A percentile compares a stretch with the other conserved stretches of the same genome.
phyloP scores from a whole-genome alignment of 2,113 vertebrate genomes.

The Craseonycteris thonglongyai region DNA sequence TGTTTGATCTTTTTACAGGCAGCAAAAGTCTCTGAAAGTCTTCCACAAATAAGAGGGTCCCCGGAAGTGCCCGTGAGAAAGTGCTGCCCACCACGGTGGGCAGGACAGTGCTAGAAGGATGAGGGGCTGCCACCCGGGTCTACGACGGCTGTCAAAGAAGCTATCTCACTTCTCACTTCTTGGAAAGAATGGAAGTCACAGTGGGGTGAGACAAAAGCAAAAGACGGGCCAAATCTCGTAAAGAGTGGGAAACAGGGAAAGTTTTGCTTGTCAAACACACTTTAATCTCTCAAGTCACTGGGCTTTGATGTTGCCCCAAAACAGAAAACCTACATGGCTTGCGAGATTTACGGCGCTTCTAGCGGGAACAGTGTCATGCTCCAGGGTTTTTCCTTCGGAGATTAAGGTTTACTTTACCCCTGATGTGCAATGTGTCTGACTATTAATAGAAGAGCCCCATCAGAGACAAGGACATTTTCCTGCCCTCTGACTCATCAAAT shows the following conservation, averaged over 20 bases:
- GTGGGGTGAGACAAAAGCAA: conserved; percentile 81
- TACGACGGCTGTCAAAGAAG: conserved; percentile 68
- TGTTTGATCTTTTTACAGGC: not conserved
- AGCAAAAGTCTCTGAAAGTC: not conserved
- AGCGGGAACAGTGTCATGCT: conserved; percentile 32
- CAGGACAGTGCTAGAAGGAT: conserved; percentile 70
- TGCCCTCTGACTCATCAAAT: conserved; percentile 58
- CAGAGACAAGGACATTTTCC: conserved; percentile 38
- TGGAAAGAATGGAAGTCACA: conserved; percentile 75
- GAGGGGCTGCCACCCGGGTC: conserved; percentile 64
- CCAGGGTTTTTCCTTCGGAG: conserved; percentile 40
- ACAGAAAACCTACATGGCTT: conserved; percentile 74
- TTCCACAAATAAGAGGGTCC: conserved; percentile 69
- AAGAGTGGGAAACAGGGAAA: conserved; percentile 78
- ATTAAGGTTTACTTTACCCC: conserved; percentile 50
- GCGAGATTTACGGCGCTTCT: conserved; percentile 75
- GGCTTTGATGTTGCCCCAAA: conserved; percentile 79
- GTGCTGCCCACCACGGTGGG: conserved; percentile 55
- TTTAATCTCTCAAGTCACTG: conserved; percentile 77
- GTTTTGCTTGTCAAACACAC: conserved; percentile 82
- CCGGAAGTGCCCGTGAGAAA: conserved; percentile 68
- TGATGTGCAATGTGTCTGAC: conserved; percentile 46
- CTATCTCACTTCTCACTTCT: conserved; percentile 72
- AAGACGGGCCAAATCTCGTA: conserved; percentile 78
- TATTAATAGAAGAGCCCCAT: conserved; percentile 53